phyloP scores from a whole-genome alignment of 2,797 vertebrate species.

The Ibycter americanus region DNA sequence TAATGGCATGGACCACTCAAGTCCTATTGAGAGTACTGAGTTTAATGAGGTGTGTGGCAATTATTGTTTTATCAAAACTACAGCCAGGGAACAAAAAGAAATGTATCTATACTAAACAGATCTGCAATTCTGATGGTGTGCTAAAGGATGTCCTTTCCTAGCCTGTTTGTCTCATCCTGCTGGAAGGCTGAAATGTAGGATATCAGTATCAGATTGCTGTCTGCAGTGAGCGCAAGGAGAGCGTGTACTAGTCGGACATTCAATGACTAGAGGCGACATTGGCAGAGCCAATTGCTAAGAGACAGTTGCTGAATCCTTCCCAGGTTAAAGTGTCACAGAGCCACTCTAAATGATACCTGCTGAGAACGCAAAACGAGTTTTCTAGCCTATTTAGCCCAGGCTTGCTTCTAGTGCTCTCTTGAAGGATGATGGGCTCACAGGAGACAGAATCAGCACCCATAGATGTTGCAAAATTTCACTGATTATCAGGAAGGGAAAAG shows the following conservation, averaged over 20 bases:
- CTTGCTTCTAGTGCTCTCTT: not conserved
- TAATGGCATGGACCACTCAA: conserved; percentile 15
- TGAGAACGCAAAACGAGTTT: not conserved
- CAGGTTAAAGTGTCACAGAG: not conserved
- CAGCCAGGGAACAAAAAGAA: conserved; percentile 33
- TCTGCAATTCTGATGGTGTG: not conserved
- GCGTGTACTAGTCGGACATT: not conserved
- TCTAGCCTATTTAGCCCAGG: not conserved
- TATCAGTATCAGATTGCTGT: not conserved
- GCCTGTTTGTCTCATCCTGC: not conserved
- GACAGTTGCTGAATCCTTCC: not conserved
- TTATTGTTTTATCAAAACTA: conserved; percentile 25
- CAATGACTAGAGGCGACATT: not conserved
- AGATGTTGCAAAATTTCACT: not conserved
- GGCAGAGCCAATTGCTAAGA: too few species aligned
- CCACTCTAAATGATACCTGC: not conserved
- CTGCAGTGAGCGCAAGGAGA: not conserved
- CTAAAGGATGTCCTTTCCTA: conserved; percentile 13
- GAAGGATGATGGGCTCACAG: not conserved
- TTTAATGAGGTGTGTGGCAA: conserved; percentile 56
- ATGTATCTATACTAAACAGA: conserved; percentile 9
- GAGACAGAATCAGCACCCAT: not conserved
- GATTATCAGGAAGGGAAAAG: not conserved
- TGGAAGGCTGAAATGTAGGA: not conserved
- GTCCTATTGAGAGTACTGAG: conserved; percentile 44